These are phyloP conservation scores for Ciona savignyi DNA, from an alignment of 23 tunicate genomes.

Conservation along the genomic window DNA sequence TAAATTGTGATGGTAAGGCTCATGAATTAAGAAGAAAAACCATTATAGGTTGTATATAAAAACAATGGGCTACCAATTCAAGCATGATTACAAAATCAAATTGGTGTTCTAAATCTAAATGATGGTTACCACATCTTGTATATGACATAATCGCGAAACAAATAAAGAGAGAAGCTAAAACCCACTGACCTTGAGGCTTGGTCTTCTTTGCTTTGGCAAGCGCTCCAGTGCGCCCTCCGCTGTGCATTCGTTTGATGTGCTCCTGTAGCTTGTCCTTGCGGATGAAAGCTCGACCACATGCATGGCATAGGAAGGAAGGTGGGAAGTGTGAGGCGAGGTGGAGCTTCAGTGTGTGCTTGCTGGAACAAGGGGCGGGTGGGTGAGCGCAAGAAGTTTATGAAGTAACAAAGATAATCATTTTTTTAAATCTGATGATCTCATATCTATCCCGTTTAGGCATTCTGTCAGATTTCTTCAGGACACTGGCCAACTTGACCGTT, in stretches of 20 bases:
- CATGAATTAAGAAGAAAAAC: too few relatives aligned
- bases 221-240: neutral
- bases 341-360: conserved; percentile 20
- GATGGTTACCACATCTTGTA: neutral
- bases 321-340: conserved; percentile 46
- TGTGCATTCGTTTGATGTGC: conserved; percentile 45
- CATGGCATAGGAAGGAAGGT: conserved; percentile 55
- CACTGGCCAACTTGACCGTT: too few relatives aligned
- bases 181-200: neutral
- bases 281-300: conserved; percentile 60
- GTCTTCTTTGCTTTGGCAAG: neutral
- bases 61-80: too few relatives aligned
- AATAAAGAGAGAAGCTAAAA: too few relatives aligned
- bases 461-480: too few relatives aligned
- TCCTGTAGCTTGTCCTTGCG: conserved; percentile 68
- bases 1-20: too few relatives aligned
- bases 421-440: too few relatives aligned
- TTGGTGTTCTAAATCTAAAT: neutral
- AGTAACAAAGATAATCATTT: too few relatives aligned
- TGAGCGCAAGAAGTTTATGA: too few relatives aligned
- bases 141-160: too few relatives aligned
- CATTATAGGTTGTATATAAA: too few relatives aligned
- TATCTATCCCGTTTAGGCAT: too few relatives aligned
- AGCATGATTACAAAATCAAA: neutral
- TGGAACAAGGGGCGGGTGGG: neutral